Conservation (phyloP, 1,140 invertebrate species). For the Lordiphosa clarofinis region DNA sequence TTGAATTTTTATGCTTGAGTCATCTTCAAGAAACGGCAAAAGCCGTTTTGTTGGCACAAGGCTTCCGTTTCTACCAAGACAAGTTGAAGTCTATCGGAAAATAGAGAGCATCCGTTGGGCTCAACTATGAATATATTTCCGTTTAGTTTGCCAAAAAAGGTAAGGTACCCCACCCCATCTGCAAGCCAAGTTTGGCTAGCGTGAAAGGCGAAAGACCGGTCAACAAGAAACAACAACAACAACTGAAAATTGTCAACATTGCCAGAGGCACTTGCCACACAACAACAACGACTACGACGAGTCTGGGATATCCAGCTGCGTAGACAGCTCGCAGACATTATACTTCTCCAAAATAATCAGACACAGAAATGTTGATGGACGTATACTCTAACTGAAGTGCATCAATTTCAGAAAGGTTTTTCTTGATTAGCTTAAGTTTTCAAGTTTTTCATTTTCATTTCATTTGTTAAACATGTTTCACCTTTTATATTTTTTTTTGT, state of each 20-base stretch:
- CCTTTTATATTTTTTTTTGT: no score
- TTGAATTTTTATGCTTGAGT: conserved; percentile 66
- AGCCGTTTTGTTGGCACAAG: conserved; percentile 15
- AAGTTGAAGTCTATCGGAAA: no score
- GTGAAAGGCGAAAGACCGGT: conserved; percentile 68
- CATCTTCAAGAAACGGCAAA: conserved; percentile 23
- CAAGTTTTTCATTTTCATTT: no score
- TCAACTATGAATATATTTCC: conserved; percentile 37
- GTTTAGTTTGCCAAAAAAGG: conserved; percentile 60
- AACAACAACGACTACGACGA: conserved; percentile 32
- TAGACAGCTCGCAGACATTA: conserved; percentile 62
- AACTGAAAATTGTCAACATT: conserved; percentile 65
- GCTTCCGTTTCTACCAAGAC: conserved; percentile 32
- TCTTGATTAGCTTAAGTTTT: no score
- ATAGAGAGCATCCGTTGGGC: conserved; percentile 12
- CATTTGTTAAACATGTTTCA: no score
- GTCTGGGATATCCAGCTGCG: conserved; percentile 53
- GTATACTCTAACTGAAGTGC: conserved; percentile 16
- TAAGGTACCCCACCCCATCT: conserved; percentile 20
- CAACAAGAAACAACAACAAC: conserved; percentile 31
- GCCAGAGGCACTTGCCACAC: conserved; percentile 45
- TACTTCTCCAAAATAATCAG: conserved; percentile 46
- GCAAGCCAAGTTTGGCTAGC: conserved; percentile 29
- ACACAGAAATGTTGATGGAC: conserved; percentile 6
- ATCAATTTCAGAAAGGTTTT: no score